Conservation (phyloP, 1,140 invertebrate species). For the Lasioglossum baleicum region DNA sequence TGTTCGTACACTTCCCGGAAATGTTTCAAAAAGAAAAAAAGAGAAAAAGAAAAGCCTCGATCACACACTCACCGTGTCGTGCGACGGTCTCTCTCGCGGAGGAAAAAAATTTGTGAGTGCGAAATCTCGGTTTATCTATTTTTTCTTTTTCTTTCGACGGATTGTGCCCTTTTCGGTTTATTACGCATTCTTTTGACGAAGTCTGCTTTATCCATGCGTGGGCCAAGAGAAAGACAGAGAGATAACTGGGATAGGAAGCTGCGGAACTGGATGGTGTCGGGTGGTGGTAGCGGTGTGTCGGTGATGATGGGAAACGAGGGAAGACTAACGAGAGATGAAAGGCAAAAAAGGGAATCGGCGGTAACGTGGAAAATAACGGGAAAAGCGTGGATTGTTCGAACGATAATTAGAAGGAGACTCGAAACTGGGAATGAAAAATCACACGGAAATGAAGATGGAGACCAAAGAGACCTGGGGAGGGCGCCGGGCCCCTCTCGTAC, state of each 20-base stretch:
- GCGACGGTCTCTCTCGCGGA: not conserved
- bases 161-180: not conserved
- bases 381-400: not conserved
- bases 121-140: constrained; percentile 31
- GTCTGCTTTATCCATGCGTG: constrained; percentile 5
- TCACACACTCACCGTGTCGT: not conserved
- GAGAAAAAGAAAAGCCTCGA: not conserved
- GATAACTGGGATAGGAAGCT: constrained; percentile 5
- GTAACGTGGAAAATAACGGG: not conserved
- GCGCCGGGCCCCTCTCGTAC: constrained; percentile 12
- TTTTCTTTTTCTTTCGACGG: constrained; percentile 30
- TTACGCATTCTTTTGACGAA: constrained; percentile 17
- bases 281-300: not conserved
- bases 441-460: not conserved
- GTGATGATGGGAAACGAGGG: not conserved
- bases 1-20: not conserved
- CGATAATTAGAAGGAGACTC: not conserved
- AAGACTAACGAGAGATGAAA: constrained; percentile 8
- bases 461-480: no score
- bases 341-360: not conserved
- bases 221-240: constrained; percentile 36
- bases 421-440: not conserved
- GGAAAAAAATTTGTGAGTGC: constrained; percentile 54
- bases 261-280: not conserved
- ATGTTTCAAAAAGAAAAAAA: not conserved